Conservation (phyloP, 1,140 invertebrate genomes). For the Tenebrio molitor region DNA sequence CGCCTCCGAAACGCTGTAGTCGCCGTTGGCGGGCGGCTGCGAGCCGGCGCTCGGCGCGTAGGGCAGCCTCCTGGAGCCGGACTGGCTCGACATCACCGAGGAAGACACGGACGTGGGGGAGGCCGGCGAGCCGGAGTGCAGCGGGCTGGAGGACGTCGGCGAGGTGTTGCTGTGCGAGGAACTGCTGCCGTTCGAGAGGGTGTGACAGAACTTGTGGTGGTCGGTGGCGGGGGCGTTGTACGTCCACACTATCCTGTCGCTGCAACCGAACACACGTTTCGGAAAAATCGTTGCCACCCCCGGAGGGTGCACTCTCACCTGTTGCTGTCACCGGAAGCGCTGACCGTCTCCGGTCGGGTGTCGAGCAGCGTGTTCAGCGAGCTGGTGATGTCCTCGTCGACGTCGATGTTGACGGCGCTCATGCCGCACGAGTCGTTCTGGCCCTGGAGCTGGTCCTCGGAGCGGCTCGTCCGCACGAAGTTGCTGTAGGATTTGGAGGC, state of each 20-base stretch:
- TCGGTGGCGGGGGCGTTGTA: constrained; percentile 83
- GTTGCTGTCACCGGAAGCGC: constrained; percentile 50
- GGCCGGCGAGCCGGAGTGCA: constrained; percentile 74
- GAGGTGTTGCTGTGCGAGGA: constrained; percentile 74
- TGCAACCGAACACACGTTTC: constrained; percentile 53
- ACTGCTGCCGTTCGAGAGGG: constrained; percentile 71
- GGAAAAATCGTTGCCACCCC: background rate
- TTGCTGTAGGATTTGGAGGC: constrained; percentile 56
- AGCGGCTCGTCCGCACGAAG: constrained; percentile 83
- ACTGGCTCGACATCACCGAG: constrained; percentile 84
- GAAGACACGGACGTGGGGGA: constrained; percentile 89
- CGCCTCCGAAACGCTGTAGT: constrained; percentile 81
- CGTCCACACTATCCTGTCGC: constrained; percentile 88
- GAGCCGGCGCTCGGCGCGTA: constrained; percentile 59
- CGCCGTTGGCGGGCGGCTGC: constrained; percentile 67
- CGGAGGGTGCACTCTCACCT: background rate
- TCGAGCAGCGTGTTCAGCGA: constrained; percentile 91
- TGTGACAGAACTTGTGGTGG: constrained; percentile 67
- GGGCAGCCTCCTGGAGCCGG: constrained; percentile 59
- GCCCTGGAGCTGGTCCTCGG: constrained; percentile 88
- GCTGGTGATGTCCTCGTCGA: constrained; percentile 93
- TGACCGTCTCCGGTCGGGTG: constrained; percentile 75
- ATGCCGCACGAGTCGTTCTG: constrained; percentile 77
- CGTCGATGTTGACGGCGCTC: constrained; percentile 89
- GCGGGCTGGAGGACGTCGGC: constrained; percentile 76